Evolutionary conservation across 2,797 vertebrate species (phyloP), one percentile per base, ranked within the genome.

Genomic region (Todus mexicanus): DNA sequence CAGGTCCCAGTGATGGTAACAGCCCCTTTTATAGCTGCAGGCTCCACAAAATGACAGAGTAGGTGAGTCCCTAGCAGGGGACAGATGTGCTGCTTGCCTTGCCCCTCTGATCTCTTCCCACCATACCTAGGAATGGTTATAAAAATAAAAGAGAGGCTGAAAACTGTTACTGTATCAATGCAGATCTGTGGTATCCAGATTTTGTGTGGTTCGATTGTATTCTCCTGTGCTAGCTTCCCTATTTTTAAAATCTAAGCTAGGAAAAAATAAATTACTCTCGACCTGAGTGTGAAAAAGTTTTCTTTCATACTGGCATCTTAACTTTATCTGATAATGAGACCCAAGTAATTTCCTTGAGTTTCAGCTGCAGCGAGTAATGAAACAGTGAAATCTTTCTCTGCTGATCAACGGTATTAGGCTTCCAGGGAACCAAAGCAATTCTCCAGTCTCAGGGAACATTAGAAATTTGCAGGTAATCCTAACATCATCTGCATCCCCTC

Each of bases 251-350:
- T 81, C 79, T 81, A 84, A 91, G 76, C 48, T 66, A 60, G 70
- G 59, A 87, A 94, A 53, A 96, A 94, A 92, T 87, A 95, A 95
- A 96, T 95, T 94, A 57, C 89, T 92, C 79, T 91, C 16, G 0
- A 93, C 84, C 84, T 22, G 33, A 81, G 84, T 20, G 51, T 89
- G 84, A 70, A 95, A 95, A 81, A 90, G 78, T 92, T 94, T 86
- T 92, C 89, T 93, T 92, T 95, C 90, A 75, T 95, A 76, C 59
- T 70, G 54, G 60, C 84, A 90, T 94, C 92, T 91, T 92, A 95
- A 76, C 94, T 92, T 94, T 95, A 96, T 96, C 95, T 92, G 93
- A 95, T 96, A 92, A 96, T 81, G 70, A 96, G 82, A 81, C 82
- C n/a, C 82, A 89, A 89, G 93, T 89, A 91, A 95, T 94, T 96